Base-by-base conservation (phyloP, 2,888 invertebrate species). In the Ptilodon capucinus region DNA sequence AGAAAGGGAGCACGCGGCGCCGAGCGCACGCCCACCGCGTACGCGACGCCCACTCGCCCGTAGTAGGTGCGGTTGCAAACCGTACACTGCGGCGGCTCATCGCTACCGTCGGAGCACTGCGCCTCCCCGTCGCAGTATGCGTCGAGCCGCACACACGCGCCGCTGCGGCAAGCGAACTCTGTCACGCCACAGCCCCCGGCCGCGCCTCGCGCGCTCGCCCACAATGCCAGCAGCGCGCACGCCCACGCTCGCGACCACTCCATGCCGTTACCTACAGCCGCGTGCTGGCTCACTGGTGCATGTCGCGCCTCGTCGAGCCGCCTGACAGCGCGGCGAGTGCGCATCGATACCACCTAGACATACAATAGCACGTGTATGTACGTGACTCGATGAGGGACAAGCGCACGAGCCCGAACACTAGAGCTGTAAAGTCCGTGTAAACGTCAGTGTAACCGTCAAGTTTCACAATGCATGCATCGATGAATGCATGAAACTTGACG, bases 41-140 rank as follows among this genome's bases (percentile, higher is more conserved):
- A 97, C 43, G 95, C 96, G 74, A 94, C 94, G 64, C 96, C 96
- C 64, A 95, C 94, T 75, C 95, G 96, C 9, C 97, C 97, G 85
- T 97, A 97, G 87, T 97, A 97, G 43, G 97, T 97, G 74, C 97
- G 94, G 91, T 97, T 97, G 91, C 97, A 97, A 16, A 71, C 69
- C 49, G 69, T 48, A 62, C 75, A 75, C 51, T 62, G 71, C 58
- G 94, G 95, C 43, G 97, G 97, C 86, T 97, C 97, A 86, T 97
- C 97, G 74, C 96, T 96, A 61, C 93, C 93, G 88, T 97, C 97
- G 21, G 95, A 95, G 83, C 97, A 97, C 84, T 97, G 96, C 86
- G 95, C 93, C 66, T 90, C 88, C 48, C 96, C 96, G 85, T 97
- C 96, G 90, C 97, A 97, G 84, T 95, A 97, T 66, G 94, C 94